Percentiles rank a stretch among this genome's conserved stretches.
phyloP scores from a whole-genome alignment of 2,888 invertebrate species.

The Leptinotarsa peninsularis region DNA sequence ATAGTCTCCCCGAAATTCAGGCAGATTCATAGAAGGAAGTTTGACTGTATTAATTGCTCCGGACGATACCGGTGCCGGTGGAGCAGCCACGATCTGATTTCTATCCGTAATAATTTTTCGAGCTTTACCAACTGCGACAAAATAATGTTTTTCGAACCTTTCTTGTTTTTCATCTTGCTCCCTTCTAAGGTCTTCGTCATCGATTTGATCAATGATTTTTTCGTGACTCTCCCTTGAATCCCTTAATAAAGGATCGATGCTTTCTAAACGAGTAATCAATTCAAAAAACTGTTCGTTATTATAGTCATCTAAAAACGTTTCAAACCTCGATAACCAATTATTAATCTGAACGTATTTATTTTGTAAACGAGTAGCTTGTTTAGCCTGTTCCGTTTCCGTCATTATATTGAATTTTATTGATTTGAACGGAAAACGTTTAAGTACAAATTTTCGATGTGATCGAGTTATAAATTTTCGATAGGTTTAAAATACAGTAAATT shows the following conservation, averaged over 20 bases:
- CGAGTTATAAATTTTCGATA: not conserved
- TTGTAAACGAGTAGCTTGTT: not conserved
- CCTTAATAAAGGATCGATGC: not conserved
- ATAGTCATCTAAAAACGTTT: not conserved
- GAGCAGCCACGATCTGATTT: not conserved
- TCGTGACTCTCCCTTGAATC: not conserved
- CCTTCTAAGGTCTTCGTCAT: not conserved
- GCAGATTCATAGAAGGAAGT: not conserved
- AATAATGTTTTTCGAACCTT: not conserved
- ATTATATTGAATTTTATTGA: not conserved
- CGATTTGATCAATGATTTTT: not conserved
- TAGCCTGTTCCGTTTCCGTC: not conserved
- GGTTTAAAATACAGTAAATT: not conserved
- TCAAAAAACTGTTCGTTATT: not conserved
- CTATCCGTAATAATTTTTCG: not conserved
- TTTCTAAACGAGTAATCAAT: not conserved
- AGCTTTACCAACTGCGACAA: not conserved
- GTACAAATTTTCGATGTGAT: not conserved
- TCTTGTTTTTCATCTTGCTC: not conserved
- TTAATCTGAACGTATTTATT: not conserved
- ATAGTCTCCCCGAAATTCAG: slow-evolving; percentile 1
- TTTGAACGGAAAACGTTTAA: not conserved
- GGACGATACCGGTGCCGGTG: not conserved
- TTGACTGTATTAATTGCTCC: not conserved
- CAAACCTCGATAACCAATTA: not conserved